Base-by-base conservation (phyloP, 2,797 vertebrate genomes). In the Myotis planiceps region DNA sequence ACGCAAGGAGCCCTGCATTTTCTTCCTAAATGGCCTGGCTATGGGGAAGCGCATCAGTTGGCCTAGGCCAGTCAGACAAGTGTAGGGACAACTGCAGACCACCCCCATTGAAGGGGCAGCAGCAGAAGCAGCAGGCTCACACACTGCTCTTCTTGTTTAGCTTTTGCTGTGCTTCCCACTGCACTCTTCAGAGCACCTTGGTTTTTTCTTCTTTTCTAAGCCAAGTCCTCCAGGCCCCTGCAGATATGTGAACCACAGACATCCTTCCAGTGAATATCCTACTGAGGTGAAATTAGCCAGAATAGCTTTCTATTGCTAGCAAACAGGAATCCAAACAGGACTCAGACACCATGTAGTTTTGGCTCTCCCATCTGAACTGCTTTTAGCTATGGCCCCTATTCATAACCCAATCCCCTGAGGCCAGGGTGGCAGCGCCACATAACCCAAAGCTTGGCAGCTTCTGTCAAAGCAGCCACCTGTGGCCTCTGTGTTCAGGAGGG, bases 191-290 rank as follows among this genome's bases (percentile, higher is more conserved):
- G 66, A 71, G 53, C 34, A 74, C 34, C 58, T 72, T 10, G 49
- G 18, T 16, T 78, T 72, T 76, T 85, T 47, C 37, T 68, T 86
- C 45, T 79, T 75, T 45, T 79, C 87, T 89, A 88, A 95, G 25
- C 39, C 39, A 78, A 58, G 25, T 92, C 65, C 10, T 94, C n/a
- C 9, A 81, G 66, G 25, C 4, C 76, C 18, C 58, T n/a, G 0
- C 14, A 9, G 16, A 29, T 32, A 42, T 5, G 5, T 12, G 32
- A 88, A 19, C 15, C 32, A n/a, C 6, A 27, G 74, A 51, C 29
- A 78, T 47, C 42, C 19, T 58, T n/a, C 25, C 42, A 86, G 23
- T 49, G 53, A 85, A 42, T 53, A 83, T 79, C 39, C 10, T 25
- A 4, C 7, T 51, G 82, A 82, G 49, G 49, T 34, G 88, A 90